These are phyloP conservation scores for Odocoileus virginianus DNA, from an alignment of 2,113 vertebrate genomes.

Conservation along the genomic window DNA sequence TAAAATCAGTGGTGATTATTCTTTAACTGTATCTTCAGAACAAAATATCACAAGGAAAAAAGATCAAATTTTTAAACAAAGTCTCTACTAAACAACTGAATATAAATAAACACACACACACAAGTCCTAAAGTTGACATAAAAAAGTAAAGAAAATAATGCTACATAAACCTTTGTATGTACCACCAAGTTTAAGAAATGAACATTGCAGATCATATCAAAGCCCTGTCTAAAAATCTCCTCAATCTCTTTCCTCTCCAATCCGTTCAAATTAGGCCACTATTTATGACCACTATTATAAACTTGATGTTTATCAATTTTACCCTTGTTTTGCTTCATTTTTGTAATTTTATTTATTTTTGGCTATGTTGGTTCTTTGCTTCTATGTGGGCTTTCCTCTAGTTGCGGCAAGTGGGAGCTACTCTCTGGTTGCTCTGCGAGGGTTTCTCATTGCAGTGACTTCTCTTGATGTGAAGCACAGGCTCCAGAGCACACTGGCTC, in stretches of 20 bases:
- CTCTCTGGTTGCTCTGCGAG: accelerated
- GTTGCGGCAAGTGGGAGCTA: background rate
- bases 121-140: background rate
- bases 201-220: background rate
- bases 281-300: background rate
- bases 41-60: background rate
- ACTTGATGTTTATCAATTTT: background rate
- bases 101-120: background rate
- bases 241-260: background rate
- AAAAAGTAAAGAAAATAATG: background rate
- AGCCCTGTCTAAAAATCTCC: background rate
- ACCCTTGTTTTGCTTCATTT: background rate
- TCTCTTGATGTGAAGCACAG: background rate
- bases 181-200: background rate
- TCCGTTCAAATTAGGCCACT: background rate
- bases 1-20: background rate
- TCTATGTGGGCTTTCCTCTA: background rate
- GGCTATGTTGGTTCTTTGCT: background rate
- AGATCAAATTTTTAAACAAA: background rate
- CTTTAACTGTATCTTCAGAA: background rate
- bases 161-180: background rate
- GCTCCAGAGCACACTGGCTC: background rate
- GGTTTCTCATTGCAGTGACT: background rate
- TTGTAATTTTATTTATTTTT: background rate
- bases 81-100: background rate